Base-by-base conservation (phyloP, 2,888 invertebrate genomes). In the Lasioglossum lativentre region DNA sequence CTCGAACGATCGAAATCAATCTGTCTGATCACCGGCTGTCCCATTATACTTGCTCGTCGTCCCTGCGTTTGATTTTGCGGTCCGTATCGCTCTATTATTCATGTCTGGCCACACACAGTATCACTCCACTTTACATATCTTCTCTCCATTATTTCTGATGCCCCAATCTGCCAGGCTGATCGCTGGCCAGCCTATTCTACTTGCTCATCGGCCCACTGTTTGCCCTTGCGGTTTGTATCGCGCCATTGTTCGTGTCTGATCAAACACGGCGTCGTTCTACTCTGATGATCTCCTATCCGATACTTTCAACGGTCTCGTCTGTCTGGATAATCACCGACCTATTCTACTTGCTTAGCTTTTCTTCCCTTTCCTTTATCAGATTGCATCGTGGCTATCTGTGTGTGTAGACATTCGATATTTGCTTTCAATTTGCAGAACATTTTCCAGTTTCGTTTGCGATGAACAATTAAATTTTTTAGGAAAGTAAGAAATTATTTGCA, bases 51-150 rank as follows among this genome's bases (percentile, higher is more conserved):
- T 70, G 63, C 63, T 30, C 19, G 63, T 63, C 30, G 30, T 6
- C 19, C 1, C 30, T 8, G 8, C 30, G 63, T 63, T 30, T 30
- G 63, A 63, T 63, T 30, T 27, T 19, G 30, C 30, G 63, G 8
- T 63, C 3, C 30, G 63, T 63, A 63, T 63, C 63, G 30, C 30
- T 19, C 63, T 27, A 34, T 63, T 63, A 34, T 68, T 38, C 68
- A 23, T 68, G 23, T 68, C 63, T 30, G 63, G 30, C 8, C 8
- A 30, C 19, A 63, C 68, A 68, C 68, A 38, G 68, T 23, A 34
- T 68, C 68, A 38, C 68, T 68, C 68, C 68, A 38, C 68, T 63
- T 63, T 63, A 63, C 63, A 30, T 63, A 63, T 63, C 63, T 63
- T 63, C 63, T 34, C 30, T 19, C 63, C 19, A 34, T 63, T 63